These are phyloP conservation scores for Meteorus cinctellus DNA, from an alignment of 2,888 invertebrate species.

Conservation along the genomic window DNA sequence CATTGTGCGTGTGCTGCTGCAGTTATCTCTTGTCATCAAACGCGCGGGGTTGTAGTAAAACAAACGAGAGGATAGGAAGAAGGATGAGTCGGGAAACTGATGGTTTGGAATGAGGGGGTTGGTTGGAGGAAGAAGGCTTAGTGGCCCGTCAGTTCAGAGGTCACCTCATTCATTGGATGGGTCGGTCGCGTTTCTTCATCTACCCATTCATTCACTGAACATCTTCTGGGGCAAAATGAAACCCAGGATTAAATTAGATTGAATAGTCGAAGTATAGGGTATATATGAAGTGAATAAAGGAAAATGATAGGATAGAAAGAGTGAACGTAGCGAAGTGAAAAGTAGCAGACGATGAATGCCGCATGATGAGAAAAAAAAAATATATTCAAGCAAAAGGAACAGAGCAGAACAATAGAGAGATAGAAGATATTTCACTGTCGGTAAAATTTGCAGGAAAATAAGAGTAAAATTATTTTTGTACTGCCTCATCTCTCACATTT, in stretches of 20 bases:
- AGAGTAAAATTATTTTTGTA: not conserved
- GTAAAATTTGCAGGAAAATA: not conserved
- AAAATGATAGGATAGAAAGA: not conserved
- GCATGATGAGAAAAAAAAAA: conserved; percentile 1
- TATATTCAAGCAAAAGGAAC: not conserved
- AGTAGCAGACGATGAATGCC: not conserved
- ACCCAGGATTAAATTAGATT: conserved; percentile 40
- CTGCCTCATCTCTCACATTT: not conserved
- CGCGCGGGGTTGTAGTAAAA: not conserved
- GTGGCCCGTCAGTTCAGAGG: not conserved
- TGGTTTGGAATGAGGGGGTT: not conserved
- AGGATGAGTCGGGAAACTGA: not conserved
- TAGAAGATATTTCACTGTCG: not conserved
- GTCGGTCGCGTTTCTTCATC: conserved; percentile 2
- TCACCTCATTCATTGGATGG: conserved; percentile 13
- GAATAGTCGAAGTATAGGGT: conserved; percentile 20
- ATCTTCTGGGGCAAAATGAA: conserved; percentile 31
- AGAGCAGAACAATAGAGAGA: not conserved
- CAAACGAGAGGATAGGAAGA: not conserved
- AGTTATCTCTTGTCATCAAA: conserved; percentile 10
- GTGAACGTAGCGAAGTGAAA: not conserved
- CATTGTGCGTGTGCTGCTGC: not conserved
- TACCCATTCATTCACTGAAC: conserved; percentile 36
- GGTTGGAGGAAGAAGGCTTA: not conserved
- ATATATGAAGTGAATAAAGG: not conserved